Evolutionary conservation across 2,888 invertebrate genomes (phyloP).

Genomic region (Mythimna loreyi): DNA sequence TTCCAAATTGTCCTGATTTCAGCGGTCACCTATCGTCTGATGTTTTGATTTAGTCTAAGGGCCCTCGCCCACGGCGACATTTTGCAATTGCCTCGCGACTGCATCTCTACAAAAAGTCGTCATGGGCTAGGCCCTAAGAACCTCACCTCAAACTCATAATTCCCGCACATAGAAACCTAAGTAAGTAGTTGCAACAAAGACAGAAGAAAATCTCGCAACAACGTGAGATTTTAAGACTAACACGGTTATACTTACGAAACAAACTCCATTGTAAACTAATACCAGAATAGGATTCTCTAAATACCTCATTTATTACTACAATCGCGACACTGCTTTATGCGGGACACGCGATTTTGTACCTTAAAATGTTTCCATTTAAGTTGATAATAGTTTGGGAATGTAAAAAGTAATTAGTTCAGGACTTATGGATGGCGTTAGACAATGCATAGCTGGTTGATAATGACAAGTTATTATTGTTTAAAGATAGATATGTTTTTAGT

Average conservation of each 20-base stretch:
- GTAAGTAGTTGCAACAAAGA: conserved; percentile 24
- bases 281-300: conserved; percentile 61
- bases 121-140: too few species aligned
- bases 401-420: conserved; percentile 60
- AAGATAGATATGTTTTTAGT: conserved; percentile 27
- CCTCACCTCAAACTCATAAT: neutral
- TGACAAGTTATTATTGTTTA: conserved; percentile 56
- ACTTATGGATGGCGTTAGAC: conserved; percentile 57
- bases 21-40: too few species aligned
- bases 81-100: too few species aligned
- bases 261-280: conserved; percentile 46
- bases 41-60: too few species aligned
- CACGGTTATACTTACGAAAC: conserved; percentile 47
- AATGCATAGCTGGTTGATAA: conserved; percentile 60
- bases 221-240: conserved; percentile 54
- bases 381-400: conserved; percentile 27
- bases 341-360: conserved; percentile 33
- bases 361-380: conserved; percentile 3
- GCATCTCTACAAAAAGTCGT: too few species aligned
- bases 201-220: conserved; percentile 47
- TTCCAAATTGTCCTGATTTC: too few species aligned
- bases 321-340: conserved; percentile 34
- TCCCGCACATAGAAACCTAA: conserved; percentile 9
- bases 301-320: conserved; percentile 62
- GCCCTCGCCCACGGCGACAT: too few species aligned